Percentiles rank a stretch among this genome's conserved stretches.
phyloP scores from a whole-genome alignment of 2,888 invertebrate genomes.

The Metacarcinus magister region DNA sequence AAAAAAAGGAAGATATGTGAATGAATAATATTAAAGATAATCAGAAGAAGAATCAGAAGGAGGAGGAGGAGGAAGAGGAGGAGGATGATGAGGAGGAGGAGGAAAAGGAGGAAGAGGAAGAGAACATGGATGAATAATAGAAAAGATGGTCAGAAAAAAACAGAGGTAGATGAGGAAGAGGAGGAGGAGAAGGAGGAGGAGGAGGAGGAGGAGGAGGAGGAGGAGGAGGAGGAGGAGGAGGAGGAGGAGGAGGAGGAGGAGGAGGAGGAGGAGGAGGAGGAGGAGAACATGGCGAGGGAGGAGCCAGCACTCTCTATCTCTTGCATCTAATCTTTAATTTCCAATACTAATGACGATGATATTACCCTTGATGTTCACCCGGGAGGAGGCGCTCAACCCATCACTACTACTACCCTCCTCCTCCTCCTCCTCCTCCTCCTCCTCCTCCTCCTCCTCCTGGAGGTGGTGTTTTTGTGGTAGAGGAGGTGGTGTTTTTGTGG shows the following conservation, averaged over 20 bases:
- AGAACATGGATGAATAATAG: too few relatives aligned
- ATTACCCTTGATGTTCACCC: background rate
- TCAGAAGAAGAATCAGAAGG: background rate
- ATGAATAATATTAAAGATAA: too few relatives aligned
- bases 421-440: background rate
- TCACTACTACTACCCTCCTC: background rate
- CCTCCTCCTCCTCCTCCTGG: background rate
- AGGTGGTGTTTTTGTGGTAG: too few relatives aligned
- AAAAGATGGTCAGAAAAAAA: too few relatives aligned
- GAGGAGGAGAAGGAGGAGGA: background rate
- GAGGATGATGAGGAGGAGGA: background rate
- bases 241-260: background rate
- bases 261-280: background rate
- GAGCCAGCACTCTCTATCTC: conserved; percentile 8
- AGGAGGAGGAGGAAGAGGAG: background rate
- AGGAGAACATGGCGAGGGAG: conserved; percentile 7
- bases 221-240: background rate
- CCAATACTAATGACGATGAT: conserved; percentile 17
- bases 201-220: background rate
- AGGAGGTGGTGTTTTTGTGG: too few relatives aligned
- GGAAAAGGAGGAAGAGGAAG: background rate
- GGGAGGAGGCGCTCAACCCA: background rate
- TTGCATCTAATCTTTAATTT: background rate
- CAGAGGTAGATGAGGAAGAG: background rate
- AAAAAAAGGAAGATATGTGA: too few relatives aligned